Evolutionary conservation across 1,140 invertebrate genomes (phyloP).

Genomic region (Drosophila quadrilineata): DNA sequence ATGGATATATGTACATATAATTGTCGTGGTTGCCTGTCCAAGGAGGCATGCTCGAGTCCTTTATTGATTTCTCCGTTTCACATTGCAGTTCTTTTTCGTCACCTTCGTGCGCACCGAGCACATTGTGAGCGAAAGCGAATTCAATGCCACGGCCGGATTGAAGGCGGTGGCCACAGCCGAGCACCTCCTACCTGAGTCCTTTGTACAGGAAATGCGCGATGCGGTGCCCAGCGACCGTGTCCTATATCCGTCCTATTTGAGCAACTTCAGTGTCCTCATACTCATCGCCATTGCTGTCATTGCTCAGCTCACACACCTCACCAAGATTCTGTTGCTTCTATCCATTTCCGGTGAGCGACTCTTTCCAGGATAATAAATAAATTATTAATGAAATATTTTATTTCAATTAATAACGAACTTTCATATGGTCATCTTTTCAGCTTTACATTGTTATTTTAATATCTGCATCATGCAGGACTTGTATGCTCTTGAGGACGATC

Average conservation of each 20-base stretch:
- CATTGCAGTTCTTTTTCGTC: conserved; percentile 69
- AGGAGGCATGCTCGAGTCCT: neutral
- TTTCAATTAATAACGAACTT: too few relatives aligned
- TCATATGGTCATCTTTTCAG: too few relatives aligned
- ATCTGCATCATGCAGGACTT: conserved; percentile 83
- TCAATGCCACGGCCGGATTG: conserved; percentile 60
- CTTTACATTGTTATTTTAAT: conserved; percentile 85
- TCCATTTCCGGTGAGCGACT: conserved; percentile 82
- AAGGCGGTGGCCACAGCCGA: conserved; percentile 47
- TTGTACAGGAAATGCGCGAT: conserved; percentile 69
- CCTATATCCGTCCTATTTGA: conserved; percentile 89
- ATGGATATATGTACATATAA: neutral
- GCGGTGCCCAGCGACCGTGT: conserved; percentile 57
- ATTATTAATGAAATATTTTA: neutral
- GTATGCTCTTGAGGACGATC: conserved; percentile 84
- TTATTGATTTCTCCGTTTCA: conserved; percentile 20
- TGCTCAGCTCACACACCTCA: conserved; percentile 87
- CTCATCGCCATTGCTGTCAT: conserved; percentile 88
- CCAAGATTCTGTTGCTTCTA: conserved; percentile 86
- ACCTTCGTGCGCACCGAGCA: conserved; percentile 74
- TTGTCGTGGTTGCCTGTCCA: neutral
- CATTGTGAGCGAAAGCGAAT: conserved; percentile 73
- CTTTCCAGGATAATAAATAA: neutral
- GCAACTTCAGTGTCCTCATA: conserved; percentile 87
- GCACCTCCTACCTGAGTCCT: conserved; percentile 64